phyloP scores from a whole-genome alignment of 2,113 vertebrate species.

The Ardeotis arabs region DNA sequence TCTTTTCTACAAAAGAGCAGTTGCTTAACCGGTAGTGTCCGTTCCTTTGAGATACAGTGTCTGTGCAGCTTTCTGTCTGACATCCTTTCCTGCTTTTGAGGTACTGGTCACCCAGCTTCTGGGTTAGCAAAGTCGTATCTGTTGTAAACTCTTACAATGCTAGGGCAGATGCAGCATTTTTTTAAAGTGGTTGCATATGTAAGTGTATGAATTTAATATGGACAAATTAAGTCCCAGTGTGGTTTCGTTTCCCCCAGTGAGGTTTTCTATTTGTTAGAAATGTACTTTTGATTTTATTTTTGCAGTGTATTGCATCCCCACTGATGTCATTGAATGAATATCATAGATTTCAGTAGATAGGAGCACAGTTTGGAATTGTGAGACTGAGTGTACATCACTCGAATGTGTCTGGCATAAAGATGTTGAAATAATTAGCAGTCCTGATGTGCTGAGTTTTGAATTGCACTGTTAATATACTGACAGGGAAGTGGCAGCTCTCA shows the following conservation, averaged over 20 bases:
- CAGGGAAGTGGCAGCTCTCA: not conserved
- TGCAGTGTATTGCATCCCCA: not conserved
- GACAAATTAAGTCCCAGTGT: not conserved
- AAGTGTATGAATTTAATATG: not conserved
- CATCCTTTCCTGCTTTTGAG: not conserved
- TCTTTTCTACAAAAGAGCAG: not conserved
- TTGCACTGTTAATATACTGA: not conserved
- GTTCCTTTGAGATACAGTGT: not conserved
- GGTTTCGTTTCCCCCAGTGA: not conserved
- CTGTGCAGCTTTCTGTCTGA: not conserved
- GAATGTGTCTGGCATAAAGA: not conserved
- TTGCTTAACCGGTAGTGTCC: not conserved
- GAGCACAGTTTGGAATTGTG: not conserved
- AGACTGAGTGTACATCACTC: not conserved
- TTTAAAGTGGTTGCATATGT: not conserved
- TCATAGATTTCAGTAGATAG: not conserved
- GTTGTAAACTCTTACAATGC: not conserved
- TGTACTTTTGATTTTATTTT: not conserved
- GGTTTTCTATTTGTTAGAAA: not conserved
- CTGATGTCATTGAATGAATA: not conserved
- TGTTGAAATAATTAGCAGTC: not conserved
- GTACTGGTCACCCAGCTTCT: not conserved
- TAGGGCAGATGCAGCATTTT: not conserved
- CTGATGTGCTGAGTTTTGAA: not conserved
- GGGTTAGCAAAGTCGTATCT: not conserved